Base-by-base conservation (phyloP, 1,140 invertebrate genomes). In the Microvelia longipes region DNA sequence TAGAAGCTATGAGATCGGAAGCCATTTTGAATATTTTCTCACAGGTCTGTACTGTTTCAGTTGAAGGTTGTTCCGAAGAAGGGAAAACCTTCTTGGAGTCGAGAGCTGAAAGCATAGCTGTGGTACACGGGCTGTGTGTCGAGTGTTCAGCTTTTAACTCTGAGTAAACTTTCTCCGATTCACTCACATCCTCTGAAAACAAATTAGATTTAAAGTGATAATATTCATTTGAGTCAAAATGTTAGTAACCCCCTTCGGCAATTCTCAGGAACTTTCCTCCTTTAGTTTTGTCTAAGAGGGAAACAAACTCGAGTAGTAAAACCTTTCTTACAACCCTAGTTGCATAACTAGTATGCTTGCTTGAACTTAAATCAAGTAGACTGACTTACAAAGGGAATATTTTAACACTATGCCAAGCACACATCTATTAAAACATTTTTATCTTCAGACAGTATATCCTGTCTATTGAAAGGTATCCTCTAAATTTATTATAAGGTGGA, bases 61-160 rank as follows among this genome's bases (percentile, higher is more conserved):
- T 15, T 14, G 68, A 14, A 14, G 69, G 29, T n/a, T 71, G 70
- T 26, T 28, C 50, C n/a, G 26, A 67, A 19, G 73, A 69, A 1
- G 75, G 75, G 19, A 71, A 72, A 30, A 68, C 73, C 26, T 71
- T 69, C 77, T 77, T 83, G 70, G 74, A 82, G 75, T 94, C 91
- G 28, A 94, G 78, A 19, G 85, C 86, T 75, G 90, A 87, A 35
- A 96, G 80, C 79, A 91, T 88, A 2, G 91, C 86, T 67, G 88
- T 83, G 78, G 93, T 87, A 1, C 90, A 80, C 1, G 87, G 87
- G 25, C 92, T 78, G 81, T 90, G 86, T 69, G 88, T 86, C 13
- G 88, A 86, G 80, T 87, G 88, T 62, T 85, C 82, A 63, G 83
- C 80, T 64, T 84, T 78, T 60, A 95, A 76, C 75, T 93, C 90